Evolutionary conservation across 2,888 invertebrate species (phyloP), one percentile per base, ranked within the genome.

Genomic region (Leptinotarsa rubiginosa): DNA sequence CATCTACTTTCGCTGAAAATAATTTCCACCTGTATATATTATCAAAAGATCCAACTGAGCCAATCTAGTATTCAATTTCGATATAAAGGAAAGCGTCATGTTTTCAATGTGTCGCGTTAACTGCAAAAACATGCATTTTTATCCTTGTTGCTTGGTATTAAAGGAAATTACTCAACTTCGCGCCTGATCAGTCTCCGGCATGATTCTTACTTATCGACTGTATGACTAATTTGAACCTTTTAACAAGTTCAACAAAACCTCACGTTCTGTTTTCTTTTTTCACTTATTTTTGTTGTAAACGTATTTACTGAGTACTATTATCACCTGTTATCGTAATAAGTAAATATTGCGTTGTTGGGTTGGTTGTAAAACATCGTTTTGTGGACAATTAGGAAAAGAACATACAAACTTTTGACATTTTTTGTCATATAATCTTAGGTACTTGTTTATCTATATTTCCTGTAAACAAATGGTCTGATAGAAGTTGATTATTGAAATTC

Each of bases 311-410:
- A 41, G 62, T 18, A 62, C 41, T n/a, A 62, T 41, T 62, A 62
- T 62, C 62, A 62, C 62, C 62, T 62, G 22, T 41, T 62, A 62
- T 62, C 56, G 62, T 18, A 62, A 31, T 41, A 62, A 56, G 56
- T 41, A 25, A 62, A 62, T 3, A 62, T 5, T 41, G 62, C 16
- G 31, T 41, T 62, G 62, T 62, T 62, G 20, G 59, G 4, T 59
- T 41, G 31, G 25, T 62, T 62, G 62, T 62, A 4, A 62, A 62
- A 62, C 62, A 15, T 62, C 0, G n/a, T 31, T 16, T 13, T 56
- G 31, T 62, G 62, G 62, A 31, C 31, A 62, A 15, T 62, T 25
- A 62, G 12, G 62, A 41, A 25, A 62, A 15, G n/a, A 62, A 41
- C 20, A 13, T 31, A 41, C 62, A 62, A 41, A 62, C 62, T 62